Percentiles rank a stretch among this genome's conserved stretches.
Conservation (phyloP, 2,113 vertebrate genomes). For the Corythaeola cristata region DNA sequence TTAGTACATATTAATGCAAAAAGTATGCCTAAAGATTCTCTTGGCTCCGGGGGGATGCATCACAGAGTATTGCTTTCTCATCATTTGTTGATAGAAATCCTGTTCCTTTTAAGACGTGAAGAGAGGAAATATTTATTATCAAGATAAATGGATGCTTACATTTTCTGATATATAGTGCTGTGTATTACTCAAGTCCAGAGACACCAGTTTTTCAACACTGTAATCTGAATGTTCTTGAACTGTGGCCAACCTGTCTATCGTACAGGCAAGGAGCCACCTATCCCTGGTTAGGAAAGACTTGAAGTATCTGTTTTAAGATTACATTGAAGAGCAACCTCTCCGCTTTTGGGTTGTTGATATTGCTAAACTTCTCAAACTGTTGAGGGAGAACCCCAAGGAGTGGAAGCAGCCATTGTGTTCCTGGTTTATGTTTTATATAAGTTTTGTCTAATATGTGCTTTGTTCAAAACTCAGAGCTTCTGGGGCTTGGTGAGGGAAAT, state of each 20-base stretch:
- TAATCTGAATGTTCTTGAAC: slow-evolving; percentile 56
- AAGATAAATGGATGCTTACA: slow-evolving; percentile 50
- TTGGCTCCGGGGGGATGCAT: neutral
- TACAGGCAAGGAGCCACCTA: neutral
- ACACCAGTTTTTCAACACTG: slow-evolving; percentile 14
- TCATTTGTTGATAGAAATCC: slow-evolving; percentile 66
- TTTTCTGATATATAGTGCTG: slow-evolving; percentile 46
- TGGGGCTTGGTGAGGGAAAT: neutral
- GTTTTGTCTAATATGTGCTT: neutral
- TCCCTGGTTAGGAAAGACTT: neutral
- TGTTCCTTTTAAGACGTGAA: slow-evolving; percentile 50
- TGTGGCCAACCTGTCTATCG: slow-evolving; percentile 25
- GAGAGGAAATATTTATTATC: slow-evolving; percentile 65
- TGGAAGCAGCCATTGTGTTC: neutral
- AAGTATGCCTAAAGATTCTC: slow-evolving; percentile 23
- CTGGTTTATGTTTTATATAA: neutral
- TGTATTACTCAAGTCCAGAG: slow-evolving; percentile 39
- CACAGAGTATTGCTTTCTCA: slow-evolving; percentile 60
- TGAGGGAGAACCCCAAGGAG: neutral
- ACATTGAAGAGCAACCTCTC: neutral
- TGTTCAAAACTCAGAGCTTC: neutral
- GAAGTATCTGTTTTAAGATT: neutral
- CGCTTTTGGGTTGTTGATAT: neutral
- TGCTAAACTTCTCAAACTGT: neutral
- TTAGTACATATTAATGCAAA: slow-evolving; percentile 60